phyloP scores from a whole-genome alignment of 1,140 invertebrate genomes.

The Venturia canescens region DNA sequence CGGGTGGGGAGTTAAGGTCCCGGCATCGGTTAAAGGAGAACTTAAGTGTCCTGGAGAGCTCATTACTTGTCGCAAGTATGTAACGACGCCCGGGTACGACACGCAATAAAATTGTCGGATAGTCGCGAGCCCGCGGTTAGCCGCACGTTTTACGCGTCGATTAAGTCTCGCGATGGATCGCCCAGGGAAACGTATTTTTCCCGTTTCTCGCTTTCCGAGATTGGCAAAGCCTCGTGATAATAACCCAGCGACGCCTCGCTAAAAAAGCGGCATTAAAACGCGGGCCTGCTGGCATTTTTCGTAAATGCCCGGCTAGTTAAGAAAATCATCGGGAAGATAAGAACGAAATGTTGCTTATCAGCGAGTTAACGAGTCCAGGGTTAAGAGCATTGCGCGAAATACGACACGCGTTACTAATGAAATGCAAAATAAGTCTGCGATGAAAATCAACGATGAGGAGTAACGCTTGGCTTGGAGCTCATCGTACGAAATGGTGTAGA shows the following conservation, averaged over 20 bases:
- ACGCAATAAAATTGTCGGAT: slow-evolving; percentile 64
- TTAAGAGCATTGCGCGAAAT: not conserved
- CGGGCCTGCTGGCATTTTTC: not conserved
- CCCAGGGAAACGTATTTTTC: not conserved
- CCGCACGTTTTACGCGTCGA: slow-evolving; percentile 52
- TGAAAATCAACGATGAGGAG: slow-evolving; percentile 23
- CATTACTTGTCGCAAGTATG: slow-evolving; percentile 64
- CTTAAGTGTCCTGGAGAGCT: slow-evolving; percentile 58
- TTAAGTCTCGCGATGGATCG: slow-evolving; percentile 46
- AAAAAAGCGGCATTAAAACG: slow-evolving; percentile 28
- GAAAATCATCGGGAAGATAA: not conserved
- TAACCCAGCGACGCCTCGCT: slow-evolving; percentile 44
- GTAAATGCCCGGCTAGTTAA: slow-evolving; percentile 29
- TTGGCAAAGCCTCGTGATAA: slow-evolving; percentile 35
- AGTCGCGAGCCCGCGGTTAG: slow-evolving; percentile 56
- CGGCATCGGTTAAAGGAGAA: slow-evolving; percentile 44
- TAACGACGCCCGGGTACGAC: slow-evolving; percentile 62
- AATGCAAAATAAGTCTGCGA: slow-evolving; percentile 20
- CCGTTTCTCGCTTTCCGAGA: not conserved
- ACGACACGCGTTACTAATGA: slow-evolving; percentile 24
- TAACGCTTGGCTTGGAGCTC: not conserved
- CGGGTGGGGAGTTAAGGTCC: slow-evolving; percentile 32
- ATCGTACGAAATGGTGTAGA: not conserved
- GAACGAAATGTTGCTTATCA: slow-evolving; percentile 5
- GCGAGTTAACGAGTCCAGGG: not conserved